phyloP scores from a whole-genome alignment of 2,113 vertebrate genomes.

The Oostethus manadensis region DNA sequence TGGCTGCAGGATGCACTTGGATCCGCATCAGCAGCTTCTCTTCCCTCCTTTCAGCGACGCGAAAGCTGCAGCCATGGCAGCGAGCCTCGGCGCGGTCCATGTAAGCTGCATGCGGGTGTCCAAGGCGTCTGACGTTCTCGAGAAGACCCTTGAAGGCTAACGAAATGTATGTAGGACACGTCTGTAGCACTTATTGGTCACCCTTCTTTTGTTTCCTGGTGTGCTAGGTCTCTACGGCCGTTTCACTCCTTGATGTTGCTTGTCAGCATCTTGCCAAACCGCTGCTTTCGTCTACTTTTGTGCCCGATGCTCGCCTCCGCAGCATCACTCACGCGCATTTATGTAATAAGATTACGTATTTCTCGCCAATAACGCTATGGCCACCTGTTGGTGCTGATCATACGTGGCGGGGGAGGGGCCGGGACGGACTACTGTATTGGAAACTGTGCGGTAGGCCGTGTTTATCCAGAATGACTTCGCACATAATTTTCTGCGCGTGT shows the following conservation, averaged over 20 bases:
- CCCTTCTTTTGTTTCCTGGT: constrained; percentile 2
- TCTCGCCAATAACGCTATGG: constrained; percentile 35
- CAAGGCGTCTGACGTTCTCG: neutral
- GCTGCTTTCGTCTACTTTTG: constrained; percentile 23
- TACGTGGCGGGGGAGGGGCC: constrained; percentile 16
- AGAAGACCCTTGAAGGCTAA: neutral
- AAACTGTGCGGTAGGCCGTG: neutral
- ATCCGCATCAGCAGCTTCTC: constrained; percentile 40
- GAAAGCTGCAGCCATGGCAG: constrained; percentile 43
- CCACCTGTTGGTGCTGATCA: constrained; percentile 61
- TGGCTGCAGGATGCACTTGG: constrained; percentile 60
- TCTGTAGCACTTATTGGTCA: constrained; percentile 19
- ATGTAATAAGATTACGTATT: constrained; percentile 67
- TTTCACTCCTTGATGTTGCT: neutral
- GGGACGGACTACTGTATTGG: constrained; percentile 34
- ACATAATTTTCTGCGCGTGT: neutral
- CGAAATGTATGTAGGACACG: constrained; percentile 35
- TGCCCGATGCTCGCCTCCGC: constrained; percentile 33
- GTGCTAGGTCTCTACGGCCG: constrained; percentile 11
- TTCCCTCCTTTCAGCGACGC: constrained; percentile 33
- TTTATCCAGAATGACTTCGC: neutral
- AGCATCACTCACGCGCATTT: constrained; percentile 36
- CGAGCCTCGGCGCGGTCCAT: neutral
- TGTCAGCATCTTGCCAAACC: neutral
- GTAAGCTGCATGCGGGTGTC: neutral